Base-by-base conservation (phyloP, 2,888 invertebrate species). In the Heteropelma amictum region DNA sequence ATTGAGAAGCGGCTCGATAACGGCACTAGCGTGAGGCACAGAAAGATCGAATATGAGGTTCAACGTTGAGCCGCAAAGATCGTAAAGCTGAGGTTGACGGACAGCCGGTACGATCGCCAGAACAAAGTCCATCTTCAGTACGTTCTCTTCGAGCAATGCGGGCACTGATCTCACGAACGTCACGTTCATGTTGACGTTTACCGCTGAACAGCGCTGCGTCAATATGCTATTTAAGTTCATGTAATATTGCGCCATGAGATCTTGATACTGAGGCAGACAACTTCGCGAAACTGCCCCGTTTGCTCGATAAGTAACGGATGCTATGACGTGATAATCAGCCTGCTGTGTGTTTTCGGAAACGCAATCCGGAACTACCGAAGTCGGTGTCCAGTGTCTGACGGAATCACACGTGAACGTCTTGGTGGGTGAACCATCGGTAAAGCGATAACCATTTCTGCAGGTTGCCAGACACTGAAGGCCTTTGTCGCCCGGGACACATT, bases 311-410 rank as follows among this genome's bases (percentile, higher is more conserved):
- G 93, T 95, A 0, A 97, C 93, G 21, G 95, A 93, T 0, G 97
- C 95, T 0, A 96, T 94, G 0, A 97, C 96, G 83, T 97, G 97
- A 83, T 97, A 97, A 77, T 96, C 95, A n/a, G 97, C 97, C 91
- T 97, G 96, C 87, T 97, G 96, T 12, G 97, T 97, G 89, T 97
- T 96, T 92, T 97, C 97, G 2, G 97, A 97, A 19, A 98, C 97
- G 89, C 98, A 98, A 85, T 98, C 97, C 0, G 98, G 98, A 19
- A 98, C 97, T 51, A 97, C 95, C 6, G 96, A 95, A 1, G 94
- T 93, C 1, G 98, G 98, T 7, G 93, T 92, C 98, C 98, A 98
- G 72, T 94, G 92, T 54, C 94, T 93, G 81, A 94, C 94, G 0
- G 93, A 92, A 87, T 95, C 94, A 85, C 97, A 98, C 1, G 94